phyloP scores from a whole-genome alignment of 2,888 invertebrate species.

The Xylota sylvarum region DNA sequence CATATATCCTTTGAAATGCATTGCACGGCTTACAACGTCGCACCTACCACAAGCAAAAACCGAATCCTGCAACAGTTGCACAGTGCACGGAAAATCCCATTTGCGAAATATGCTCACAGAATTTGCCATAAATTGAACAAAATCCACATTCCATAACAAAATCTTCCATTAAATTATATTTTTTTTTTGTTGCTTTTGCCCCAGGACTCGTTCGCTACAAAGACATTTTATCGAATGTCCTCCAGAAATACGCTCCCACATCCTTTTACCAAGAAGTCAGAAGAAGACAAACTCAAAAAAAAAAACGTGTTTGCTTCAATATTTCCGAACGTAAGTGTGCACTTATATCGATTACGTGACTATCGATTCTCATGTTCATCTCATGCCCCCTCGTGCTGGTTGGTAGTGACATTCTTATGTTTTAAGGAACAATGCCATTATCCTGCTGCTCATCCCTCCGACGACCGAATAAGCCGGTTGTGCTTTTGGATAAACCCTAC shows the following conservation, averaged over 20 bases:
- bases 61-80: constrained; percentile 22
- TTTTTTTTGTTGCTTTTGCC: constrained; percentile 35
- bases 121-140: constrained; percentile 52
- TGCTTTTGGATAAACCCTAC: constrained; percentile 13
- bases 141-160: constrained; percentile 56
- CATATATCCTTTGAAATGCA: constrained; percentile 16
- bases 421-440: constrained; percentile 64
- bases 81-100: constrained; percentile 17
- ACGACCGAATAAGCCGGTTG: constrained; percentile 30
- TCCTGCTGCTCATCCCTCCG: constrained; percentile 34
- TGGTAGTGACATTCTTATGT: constrained; percentile 68
- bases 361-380: constrained; percentile 50
- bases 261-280: constrained; percentile 2
- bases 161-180: constrained; percentile 63
- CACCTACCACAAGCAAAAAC: not conserved
- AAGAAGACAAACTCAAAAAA: not conserved
- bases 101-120: constrained; percentile 49
- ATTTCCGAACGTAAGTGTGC: constrained; percentile 65
- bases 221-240: constrained; percentile 21
- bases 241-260: constrained; percentile 7
- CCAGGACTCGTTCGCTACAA: constrained; percentile 3
- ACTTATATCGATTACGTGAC: constrained; percentile 75
- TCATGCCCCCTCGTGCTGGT: not conserved
- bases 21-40: not conserved
- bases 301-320: constrained; percentile 51